phyloP scores from a whole-genome alignment of 2,888 invertebrate genomes.

The Leptopilina drosophilae region DNA sequence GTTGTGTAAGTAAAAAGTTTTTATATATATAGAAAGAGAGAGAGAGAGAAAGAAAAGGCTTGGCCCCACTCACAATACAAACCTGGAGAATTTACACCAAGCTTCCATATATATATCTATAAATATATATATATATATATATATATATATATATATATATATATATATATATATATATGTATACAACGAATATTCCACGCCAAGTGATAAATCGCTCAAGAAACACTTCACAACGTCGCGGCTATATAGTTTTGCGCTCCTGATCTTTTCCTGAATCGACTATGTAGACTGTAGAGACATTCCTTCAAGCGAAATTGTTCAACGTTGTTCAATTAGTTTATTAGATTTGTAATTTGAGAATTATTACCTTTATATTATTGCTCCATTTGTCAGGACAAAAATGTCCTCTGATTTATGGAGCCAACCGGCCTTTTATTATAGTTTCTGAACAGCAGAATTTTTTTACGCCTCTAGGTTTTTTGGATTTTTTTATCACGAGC shows the following conservation, averaged over 20 bases:
- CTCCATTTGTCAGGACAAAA: conserved; percentile 1
- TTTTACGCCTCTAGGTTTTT: too few species aligned
- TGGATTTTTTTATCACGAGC: too few species aligned
- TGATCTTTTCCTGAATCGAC: conserved; percentile 35
- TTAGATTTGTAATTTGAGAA: conserved; percentile 7
- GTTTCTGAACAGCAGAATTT: too few species aligned
- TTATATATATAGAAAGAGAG: too few species aligned
- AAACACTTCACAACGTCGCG: conserved; percentile 1
- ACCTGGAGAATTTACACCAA: conserved; percentile 28
- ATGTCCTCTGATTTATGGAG: background rate
- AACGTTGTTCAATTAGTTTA: background rate
- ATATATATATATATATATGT: background rate
- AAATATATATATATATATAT: background rate
- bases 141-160: background rate
- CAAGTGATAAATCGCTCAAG: conserved; percentile 36
- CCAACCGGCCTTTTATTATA: background rate
- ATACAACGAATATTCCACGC: conserved; percentile 10
- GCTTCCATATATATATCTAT: background rate
- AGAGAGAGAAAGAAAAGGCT: conserved; percentile 29
- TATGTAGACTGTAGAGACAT: background rate
- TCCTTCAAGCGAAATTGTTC: conserved; percentile 9
- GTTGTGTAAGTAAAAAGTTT: background rate
- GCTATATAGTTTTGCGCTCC: conserved; percentile 26
- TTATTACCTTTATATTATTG: conserved; percentile 11
- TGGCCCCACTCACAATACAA: conserved; percentile 21